phyloP scores from a whole-genome alignment of 2,797 vertebrate species.

The Rhinatrema bivittatum region DNA sequence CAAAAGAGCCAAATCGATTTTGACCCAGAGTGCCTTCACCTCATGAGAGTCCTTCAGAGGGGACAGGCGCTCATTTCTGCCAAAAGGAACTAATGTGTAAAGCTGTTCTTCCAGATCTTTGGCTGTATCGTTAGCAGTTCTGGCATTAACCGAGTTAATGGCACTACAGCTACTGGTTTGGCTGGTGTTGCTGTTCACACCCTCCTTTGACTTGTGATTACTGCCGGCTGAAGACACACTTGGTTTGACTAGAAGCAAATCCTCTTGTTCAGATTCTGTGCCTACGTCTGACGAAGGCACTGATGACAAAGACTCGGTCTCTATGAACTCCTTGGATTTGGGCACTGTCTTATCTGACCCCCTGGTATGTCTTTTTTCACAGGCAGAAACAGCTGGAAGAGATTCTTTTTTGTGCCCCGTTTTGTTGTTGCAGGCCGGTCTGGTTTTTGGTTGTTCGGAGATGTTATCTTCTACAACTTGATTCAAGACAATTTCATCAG shows the following conservation, averaged over 20 bases:
- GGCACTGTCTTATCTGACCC: conserved; percentile 46
- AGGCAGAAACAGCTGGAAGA: neutral
- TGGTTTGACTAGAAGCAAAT: conserved; percentile 57
- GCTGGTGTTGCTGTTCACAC: conserved; percentile 13
- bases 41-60: conserved; percentile 69
- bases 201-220: conserved; percentile 55
- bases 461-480: conserved; percentile 36
- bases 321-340: conserved; percentile 60
- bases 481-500: conserved; percentile 36
- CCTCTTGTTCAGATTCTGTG: conserved; percentile 43
- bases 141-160: conserved; percentile 45
- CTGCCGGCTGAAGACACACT: conserved; percentile 32
- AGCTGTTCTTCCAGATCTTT: conserved; percentile 72
- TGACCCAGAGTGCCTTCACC: conserved; percentile 85
- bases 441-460: conserved; percentile 49
- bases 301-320: conserved; percentile 52
- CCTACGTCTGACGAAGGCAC: conserved; percentile 54
- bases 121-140: conserved; percentile 58
- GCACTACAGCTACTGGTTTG: conserved; percentile 36
- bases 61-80: conserved; percentile 74
- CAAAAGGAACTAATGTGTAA: conserved; percentile 92
- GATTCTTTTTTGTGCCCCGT: conserved; percentile 46
- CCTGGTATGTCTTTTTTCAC: conserved; percentile 50
- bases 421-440: conserved; percentile 30
- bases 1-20: conserved; percentile 88